These are phyloP conservation scores for Diadophis punctatus DNA, from an alignment of 2,113 vertebrate genomes.

Conservation along the genomic window DNA sequence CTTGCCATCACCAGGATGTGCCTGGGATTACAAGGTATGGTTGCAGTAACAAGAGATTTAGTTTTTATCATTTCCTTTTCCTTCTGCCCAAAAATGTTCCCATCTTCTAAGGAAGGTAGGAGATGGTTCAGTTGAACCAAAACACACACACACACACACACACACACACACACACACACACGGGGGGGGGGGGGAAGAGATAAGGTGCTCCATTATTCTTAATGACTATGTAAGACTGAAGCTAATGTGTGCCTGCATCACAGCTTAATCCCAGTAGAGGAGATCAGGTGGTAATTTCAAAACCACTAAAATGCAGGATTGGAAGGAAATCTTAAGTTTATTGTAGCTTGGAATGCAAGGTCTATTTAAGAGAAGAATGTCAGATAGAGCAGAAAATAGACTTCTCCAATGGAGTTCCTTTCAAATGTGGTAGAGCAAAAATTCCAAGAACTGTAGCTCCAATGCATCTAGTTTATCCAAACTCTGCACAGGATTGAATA, in stretches of 20 bases:
- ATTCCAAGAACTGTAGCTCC: background rate
- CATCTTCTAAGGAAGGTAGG: background rate
- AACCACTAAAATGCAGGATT: background rate
- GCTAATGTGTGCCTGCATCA: conserved; percentile 4
- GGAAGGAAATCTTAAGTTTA: conserved; percentile 4
- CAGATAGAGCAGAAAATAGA: background rate
- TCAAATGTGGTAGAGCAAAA: background rate
- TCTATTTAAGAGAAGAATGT: background rate
- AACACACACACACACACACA: background rate
- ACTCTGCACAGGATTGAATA: background rate
- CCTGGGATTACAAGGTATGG: background rate
- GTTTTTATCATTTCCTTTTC: background rate
- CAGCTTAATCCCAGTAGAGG: conserved; percentile 9
- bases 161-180: background rate
- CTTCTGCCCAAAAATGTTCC: background rate
- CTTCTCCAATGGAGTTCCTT: background rate
- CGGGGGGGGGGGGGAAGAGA: background rate
- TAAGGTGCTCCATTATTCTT: conserved; percentile 20
- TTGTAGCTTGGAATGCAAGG: background rate
- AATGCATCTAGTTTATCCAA: background rate
- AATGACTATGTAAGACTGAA: conserved; percentile 6
- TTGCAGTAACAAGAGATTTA: background rate
- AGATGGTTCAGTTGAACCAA: background rate
- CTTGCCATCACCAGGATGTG: background rate
- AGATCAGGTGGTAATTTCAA: background rate